Base-by-base conservation (phyloP, 2,888 invertebrate genomes). In the Schizaphis graminum region DNA sequence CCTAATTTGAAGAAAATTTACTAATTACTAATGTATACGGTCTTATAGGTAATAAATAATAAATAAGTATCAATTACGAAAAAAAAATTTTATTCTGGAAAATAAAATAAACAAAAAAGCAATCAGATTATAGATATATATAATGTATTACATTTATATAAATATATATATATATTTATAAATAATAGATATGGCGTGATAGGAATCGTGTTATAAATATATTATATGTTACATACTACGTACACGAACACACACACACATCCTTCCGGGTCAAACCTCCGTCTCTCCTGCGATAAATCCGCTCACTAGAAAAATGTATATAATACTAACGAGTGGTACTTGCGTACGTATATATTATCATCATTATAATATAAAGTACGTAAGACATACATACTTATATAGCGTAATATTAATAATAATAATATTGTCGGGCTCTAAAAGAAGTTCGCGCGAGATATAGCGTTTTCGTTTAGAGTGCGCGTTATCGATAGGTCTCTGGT, bases 281-380 rank as follows among this genome's bases (percentile, higher is more conserved):
- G 49, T 16, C 49, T 35, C 41, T 53, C 77, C 41, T 28, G 41
- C 44, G 28, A 91, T 41, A 84, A 91, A 84, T 91, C 84, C 84
- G 16, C 41, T 91, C 53, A 41, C 28, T 10, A n/a, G 56, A 91
- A 91, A 91, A 91, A 90, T 90, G 41, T 56, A 16, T 85, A 67
- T 35, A 41, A 56, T n/a, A n/a, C 85, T 91, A 91, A 91, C 85
- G 44, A 91, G 91, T 44, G 35, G 53, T 44, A 4, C 7, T 56
- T 35, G 35, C 21, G 13, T 47, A 35, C 35, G 13, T 49, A 90
- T 91, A 91, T n/a, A n/a, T n/a, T n/a, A n/a, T n/a, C n/a, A n/a
- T 91, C 41, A 86, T 86, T 24, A 44, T 85, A n/a, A 77, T 35
- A 77, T 35, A 77, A 77, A 77, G 21, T 77, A 35, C 77, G 10